phyloP scores from a whole-genome alignment of 2,888 invertebrate genomes.

The Hirtodrosophila alboralis region DNA sequence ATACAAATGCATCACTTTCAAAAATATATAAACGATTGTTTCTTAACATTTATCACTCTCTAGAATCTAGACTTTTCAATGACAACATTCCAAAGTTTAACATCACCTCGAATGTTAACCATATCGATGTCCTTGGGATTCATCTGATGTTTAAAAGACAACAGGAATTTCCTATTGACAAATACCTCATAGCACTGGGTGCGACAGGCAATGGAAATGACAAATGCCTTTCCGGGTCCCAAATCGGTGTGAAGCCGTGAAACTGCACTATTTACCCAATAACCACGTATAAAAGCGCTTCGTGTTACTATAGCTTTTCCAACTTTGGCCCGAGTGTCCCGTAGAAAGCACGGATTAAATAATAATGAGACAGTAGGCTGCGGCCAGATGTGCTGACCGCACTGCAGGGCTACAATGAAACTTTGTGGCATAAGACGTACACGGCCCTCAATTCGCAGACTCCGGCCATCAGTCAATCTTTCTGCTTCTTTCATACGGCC shows the following conservation, averaged over 20 bases:
- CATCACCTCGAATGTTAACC: slow-evolving; percentile 88
- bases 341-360: slow-evolving; percentile 88
- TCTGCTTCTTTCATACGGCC: slow-evolving; percentile 55
- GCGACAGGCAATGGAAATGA: slow-evolving; percentile 66
- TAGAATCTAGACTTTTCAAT: slow-evolving; percentile 25
- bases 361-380: slow-evolving; percentile 89
- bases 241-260: slow-evolving; percentile 67
- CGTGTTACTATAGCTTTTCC: slow-evolving; percentile 87
- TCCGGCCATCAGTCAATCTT: slow-evolving; percentile 84
- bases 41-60: neutral
- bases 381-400: slow-evolving; percentile 87
- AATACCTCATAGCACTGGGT: slow-evolving; percentile 69
- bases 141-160: slow-evolving; percentile 86
- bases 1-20: too few relatives aligned
- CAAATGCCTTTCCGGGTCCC: slow-evolving; percentile 75
- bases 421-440: slow-evolving; percentile 89
- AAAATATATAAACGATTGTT: too few relatives aligned
- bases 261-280: slow-evolving; percentile 70
- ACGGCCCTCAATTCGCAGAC: slow-evolving; percentile 86
- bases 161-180: slow-evolving; percentile 86
- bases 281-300: slow-evolving; percentile 86
- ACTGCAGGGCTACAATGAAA: slow-evolving; percentile 89
- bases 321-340: slow-evolving; percentile 44
- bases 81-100: slow-evolving; percentile 85
- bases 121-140: slow-evolving; percentile 86